Evolutionary conservation across 1,140 invertebrate genomes (phyloP).

Genomic region (Whitmania pigra): DNA sequence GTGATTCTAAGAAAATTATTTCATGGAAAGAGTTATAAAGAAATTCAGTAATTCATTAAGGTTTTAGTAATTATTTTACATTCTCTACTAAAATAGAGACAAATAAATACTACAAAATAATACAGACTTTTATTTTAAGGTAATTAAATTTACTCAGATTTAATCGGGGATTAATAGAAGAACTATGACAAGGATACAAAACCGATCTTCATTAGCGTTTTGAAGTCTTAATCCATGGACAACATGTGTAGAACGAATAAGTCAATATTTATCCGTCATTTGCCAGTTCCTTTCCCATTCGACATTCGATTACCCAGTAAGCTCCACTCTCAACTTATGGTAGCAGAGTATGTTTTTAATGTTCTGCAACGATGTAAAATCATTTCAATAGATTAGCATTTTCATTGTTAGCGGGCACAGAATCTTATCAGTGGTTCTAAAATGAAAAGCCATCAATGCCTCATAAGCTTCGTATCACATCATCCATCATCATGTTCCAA

Average conservation of each 20-base stretch:
- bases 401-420: no score
- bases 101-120: no score
- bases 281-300: background rate
- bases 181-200: no score
- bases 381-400: no score
- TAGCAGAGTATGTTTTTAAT: no score
- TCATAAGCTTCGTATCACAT: no score
- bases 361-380: no score
- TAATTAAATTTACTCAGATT: background rate
- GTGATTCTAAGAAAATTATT: background rate
- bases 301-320: background rate
- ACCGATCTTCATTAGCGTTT: background rate
- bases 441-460: no score
- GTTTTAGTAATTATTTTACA: background rate
- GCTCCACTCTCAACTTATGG: no score
- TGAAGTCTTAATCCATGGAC: background rate
- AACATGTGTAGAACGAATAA: background rate
- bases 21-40: background rate
- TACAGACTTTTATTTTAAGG: background rate
- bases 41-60: background rate
- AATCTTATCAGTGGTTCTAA: no score
- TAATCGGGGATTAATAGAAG: background rate
- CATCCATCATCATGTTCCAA: no score
- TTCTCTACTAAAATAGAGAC: background rate
- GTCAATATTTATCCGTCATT: background rate